These are phyloP conservation scores for Drosophila cardini DNA, from an alignment of 1,140 invertebrate genomes.

Conservation along the genomic window DNA sequence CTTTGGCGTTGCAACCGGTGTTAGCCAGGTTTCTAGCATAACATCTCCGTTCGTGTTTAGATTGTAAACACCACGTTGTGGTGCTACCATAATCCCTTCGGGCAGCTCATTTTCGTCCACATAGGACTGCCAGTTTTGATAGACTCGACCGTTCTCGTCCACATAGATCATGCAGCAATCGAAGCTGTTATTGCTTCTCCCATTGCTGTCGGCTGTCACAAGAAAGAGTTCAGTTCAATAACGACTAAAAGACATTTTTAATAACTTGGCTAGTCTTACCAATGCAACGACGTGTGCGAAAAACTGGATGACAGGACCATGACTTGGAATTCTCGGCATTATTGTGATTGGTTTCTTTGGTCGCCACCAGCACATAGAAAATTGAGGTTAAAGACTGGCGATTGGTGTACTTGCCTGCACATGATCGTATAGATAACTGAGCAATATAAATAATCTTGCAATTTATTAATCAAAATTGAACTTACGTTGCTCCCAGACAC, in stretches of 20 bases:
- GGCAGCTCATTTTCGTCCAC: slow-evolving; percentile 66
- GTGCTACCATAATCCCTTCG: slow-evolving; percentile 65
- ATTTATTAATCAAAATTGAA: not conserved
- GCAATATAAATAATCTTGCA: not conserved
- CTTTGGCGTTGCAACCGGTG: slow-evolving; percentile 42
- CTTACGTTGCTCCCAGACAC: slow-evolving; percentile 75
- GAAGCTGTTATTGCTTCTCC: slow-evolving; percentile 47
- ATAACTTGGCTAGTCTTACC: slow-evolving; percentile 42
- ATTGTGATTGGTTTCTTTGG: slow-evolving; percentile 40
- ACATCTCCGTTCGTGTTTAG: slow-evolving; percentile 15
- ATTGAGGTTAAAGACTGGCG: slow-evolving; percentile 64
- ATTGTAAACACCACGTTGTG: slow-evolving; percentile 59
- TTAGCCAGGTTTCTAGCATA: slow-evolving; percentile 50
- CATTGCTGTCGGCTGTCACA: slow-evolving; percentile 26
- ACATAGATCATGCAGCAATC: slow-evolving; percentile 78
- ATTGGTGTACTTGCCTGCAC: slow-evolving; percentile 74
- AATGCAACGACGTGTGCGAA: slow-evolving; percentile 69
- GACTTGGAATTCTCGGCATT: slow-evolving; percentile 33
- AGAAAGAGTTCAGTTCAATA: not conserved
- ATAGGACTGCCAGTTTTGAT: slow-evolving; percentile 74
- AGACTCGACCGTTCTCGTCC: slow-evolving; percentile 72
- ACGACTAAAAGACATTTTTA: not conserved
- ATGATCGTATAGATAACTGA: not conserved
- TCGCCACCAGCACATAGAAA: slow-evolving; percentile 71
- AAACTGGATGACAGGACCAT: slow-evolving; percentile 70